phyloP scores from a whole-genome alignment of 2,113 vertebrate genomes.

The Onychorhynchus coronatus region DNA sequence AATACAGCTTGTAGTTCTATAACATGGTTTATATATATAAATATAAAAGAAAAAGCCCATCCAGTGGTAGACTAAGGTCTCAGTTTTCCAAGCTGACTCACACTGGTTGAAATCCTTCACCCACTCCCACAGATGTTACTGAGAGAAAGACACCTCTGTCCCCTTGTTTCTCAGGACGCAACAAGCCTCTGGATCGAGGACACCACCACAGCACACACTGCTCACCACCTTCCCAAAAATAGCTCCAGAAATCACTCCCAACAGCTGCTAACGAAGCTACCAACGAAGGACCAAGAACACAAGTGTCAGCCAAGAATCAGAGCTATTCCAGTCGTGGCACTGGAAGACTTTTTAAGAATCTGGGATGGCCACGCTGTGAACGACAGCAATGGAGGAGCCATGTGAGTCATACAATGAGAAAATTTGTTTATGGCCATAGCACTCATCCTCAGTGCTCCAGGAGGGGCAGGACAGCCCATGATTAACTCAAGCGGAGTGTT shows the following conservation, averaged over 20 bases:
- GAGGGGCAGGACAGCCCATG: rapidly evolving
- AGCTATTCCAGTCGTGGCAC: neutral
- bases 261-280: neutral
- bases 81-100: neutral
- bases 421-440: neutral
- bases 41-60: neutral
- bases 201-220: rapidly evolving
- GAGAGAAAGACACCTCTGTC: rapidly evolving
- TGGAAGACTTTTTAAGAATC: neutral
- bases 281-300: neutral
- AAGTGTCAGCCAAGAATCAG: neutral
- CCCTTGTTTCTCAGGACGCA: neutral
- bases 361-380: neutral
- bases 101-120: rapidly evolving
- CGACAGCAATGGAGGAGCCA: rapidly evolving
- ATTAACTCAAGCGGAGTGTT: rapidly evolving
- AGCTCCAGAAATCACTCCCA: neutral
- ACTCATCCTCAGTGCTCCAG: rapidly evolving
- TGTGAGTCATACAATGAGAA: neutral
- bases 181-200: neutral
- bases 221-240: neutral
- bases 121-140: rapidly evolving
- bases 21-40: neutral
- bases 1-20: neutral
- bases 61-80: neutral